Evolutionary conservation across 1,140 invertebrate genomes (phyloP), one percentile per base, ranked within the genome.

Genomic region (Anagrus nilaparvatae): DNA sequence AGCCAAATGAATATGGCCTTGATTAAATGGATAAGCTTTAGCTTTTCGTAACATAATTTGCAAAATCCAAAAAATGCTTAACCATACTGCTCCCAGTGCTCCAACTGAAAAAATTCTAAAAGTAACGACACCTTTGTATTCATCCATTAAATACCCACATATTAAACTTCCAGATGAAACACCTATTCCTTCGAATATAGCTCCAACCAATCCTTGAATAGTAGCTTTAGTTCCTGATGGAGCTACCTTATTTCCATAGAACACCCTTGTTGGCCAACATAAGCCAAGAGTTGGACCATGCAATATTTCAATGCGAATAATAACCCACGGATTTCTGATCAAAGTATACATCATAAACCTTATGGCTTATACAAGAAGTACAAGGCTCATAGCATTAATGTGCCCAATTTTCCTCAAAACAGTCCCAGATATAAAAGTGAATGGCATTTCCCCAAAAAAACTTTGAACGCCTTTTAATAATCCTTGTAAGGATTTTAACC

Each of bases 241-340:
- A 5, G 88, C 79, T 3, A 91, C 77, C 49, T 82, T 77, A 58
- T 81, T 87, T 1, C 87, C 87, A 64, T 92, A 94, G 0, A 84
- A 86, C 7, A 87, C 80, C 79, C 93, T 89, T 7, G 87, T 81
- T 0, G 88, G 77, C 69, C 89, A 95, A 57, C 87, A 87, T 43
- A 95, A 70, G 9, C 90, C 89, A 58, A 87, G 87, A 0, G 89
- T 89, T 7, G 92, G 65, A 12, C 89, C 88, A 65, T 94, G 87
- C 6, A 88, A 65, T 40, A 90, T 59, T 65, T 95, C 91, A 21
- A 95, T 77, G 3, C 87, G 79, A 39, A 96, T 65, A 36, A 85
- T 77, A 60, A 74, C 76, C 87, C 88, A 92, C 0, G 84, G 77
- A 63, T 89, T 81, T 2, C 69, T 68, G 20, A 93, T 61, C 20